Base-by-base conservation (phyloP, 2,797 vertebrate species). In the Xenopus petersii region DNA sequence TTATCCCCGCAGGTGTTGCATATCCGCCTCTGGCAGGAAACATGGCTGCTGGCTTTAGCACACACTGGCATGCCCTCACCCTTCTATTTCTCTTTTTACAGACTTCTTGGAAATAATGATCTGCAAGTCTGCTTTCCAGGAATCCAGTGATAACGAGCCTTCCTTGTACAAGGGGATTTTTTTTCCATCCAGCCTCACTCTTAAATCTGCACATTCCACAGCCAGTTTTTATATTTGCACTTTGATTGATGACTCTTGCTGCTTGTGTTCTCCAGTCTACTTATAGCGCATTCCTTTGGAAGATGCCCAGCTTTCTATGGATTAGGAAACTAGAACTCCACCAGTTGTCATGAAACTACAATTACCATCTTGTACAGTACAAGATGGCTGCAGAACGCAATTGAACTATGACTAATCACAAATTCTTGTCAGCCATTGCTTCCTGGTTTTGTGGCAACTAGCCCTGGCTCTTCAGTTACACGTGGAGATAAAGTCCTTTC, bases 41-140 rank as follows among this genome's bases (percentile, higher is more conserved):
- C 13, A 24, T 54, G 54, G 17, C 11, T 54, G 24, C 56, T 16
- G 59, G 64, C 66, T 59, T 21, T 66, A 30, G 7, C 10, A 2
- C 66, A 15, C 26, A 63, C 65, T 75, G 62, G 30, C 24, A 69
- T 65, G 42, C 46, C 30, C 48, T 63, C n/a, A 47, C 49, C 33
- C 16, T 63, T 26, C n/a, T 68, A 47, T 17, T 15, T 61, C 46
- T 54, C 59, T 30, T 74, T 30, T 67, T 51, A 21, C 24, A 36
- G 64, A n/a, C 15, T 74, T 69, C 73, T 55, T 63, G 42, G 49
- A 64, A 67, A 56, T 46, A 15, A 64, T 49, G 67, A 70, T 56
- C 13, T n/a, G 62, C 4, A 42, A 16, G 15, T 11, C 62, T 64
- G 62, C 58, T 26, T 26, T 60, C 21, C 58, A 60, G 17, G 59